Base-by-base conservation (phyloP, 2,888 invertebrate species). In the Ptychoptera contaminata region DNA sequence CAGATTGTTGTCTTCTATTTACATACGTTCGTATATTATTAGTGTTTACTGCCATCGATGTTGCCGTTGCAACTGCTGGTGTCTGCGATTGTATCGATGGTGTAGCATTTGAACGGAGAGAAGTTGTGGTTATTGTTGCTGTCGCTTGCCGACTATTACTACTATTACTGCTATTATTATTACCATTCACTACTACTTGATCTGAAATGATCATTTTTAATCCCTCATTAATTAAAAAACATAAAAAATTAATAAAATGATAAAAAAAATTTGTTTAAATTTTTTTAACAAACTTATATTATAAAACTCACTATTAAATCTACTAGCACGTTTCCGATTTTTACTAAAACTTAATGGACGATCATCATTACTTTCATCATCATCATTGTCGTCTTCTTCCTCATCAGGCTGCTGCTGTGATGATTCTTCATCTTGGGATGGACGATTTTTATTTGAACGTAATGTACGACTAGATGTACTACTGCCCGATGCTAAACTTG, bases 381-480 rank as follows among this genome's bases (percentile, higher is more conserved):
- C 40, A 40, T 40, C 32, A 15, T 40, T 31, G 10, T 32, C 32
- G 30, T 44, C 40, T 32, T 36, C 40, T 16, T 48, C 48, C 8
- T 55, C 55, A 44, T 51, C 53, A 8, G 54, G 49, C 23, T 58
- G 55, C 41, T 56, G 58, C 30, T 60, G 58, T 5, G 56, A 56
- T 34, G 61, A 59, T 32, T 59, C 58, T 31, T 60, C 58, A 32
- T 58, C 32, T 32, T 32, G 11, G 4, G 9, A 9, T 32, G 9
- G 32, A 11, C 9, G n/a, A 36, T 36, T 36, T 12, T 36, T 12
- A 14, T 36, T 36, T 8, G 36, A 11, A 36, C n/a, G 23, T 23
- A 23, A 23, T 23, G 23, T 23, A 23, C 23, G 23, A 23, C 23
- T 23, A 5, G 23, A 23, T 7, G 23, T 23, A 7, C 23, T 23